Evolutionary conservation across 2,797 vertebrate genomes (phyloP).

Genomic region (Anguilla obscura): DNA sequence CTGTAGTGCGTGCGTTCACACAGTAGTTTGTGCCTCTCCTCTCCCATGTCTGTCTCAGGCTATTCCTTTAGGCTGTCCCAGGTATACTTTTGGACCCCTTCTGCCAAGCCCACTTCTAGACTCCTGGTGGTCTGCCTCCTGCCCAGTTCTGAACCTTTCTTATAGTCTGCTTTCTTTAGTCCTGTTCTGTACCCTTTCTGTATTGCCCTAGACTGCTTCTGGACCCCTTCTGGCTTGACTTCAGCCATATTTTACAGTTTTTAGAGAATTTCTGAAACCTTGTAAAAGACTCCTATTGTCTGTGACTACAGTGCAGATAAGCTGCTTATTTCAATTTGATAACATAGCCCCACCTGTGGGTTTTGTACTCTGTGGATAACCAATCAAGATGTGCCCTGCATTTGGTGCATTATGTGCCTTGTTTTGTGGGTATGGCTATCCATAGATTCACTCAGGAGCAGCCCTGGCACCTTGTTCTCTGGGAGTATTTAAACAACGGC

Average conservation of each 20-base stretch:
- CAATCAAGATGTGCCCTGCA: constrained; percentile 37
- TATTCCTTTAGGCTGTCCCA: neutral
- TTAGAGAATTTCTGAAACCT: constrained; percentile 18
- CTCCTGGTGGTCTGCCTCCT: neutral
- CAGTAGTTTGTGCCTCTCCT: neutral
- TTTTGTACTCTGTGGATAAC: constrained; percentile 36
- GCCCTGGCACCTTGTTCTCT: constrained; percentile 18
- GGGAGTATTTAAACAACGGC: neutral
- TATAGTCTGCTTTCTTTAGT: neutral
- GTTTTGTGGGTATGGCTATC: constrained; percentile 38
- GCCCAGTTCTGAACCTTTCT: neutral
- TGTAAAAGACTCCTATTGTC: constrained; percentile 3
- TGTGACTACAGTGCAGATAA: constrained; percentile 13
- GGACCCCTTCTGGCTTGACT: neutral
- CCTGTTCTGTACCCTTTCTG: neutral
- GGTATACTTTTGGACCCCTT: neutral
- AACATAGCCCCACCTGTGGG: constrained; percentile 31
- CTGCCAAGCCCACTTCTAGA: neutral
- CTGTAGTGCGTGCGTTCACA: neutral
- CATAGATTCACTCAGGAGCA: constrained; percentile 19
- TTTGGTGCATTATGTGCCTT: neutral
- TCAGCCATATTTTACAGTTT: neutral
- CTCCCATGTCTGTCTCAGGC: neutral
- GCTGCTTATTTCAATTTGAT: neutral
- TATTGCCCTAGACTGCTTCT: neutral